phyloP scores from a whole-genome alignment of 53 echinoderm and acorn worm genomes.

The Zoroaster sp. region DNA sequence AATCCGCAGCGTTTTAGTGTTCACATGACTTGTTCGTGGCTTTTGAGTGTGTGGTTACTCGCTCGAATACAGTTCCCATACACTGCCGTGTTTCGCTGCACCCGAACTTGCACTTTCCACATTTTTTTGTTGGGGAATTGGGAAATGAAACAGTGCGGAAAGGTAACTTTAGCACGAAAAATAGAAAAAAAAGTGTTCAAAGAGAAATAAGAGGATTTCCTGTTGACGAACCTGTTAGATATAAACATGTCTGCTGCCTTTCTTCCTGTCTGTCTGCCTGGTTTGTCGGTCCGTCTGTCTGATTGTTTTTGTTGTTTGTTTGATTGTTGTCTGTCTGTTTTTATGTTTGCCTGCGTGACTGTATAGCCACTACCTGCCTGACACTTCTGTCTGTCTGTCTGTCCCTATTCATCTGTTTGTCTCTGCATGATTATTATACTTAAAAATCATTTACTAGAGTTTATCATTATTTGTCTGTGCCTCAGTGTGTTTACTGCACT shows the following conservation, averaged over 20 bases:
- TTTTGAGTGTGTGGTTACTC: not conserved
- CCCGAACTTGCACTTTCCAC: slow-evolving; percentile 40
- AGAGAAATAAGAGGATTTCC: not conserved
- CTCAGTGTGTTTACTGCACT: too few species aligned
- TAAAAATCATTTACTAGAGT: too few species aligned
- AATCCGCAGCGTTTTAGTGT: slow-evolving; percentile 14
- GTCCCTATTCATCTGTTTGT: not conserved
- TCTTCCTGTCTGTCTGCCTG: not conserved
- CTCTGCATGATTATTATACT: not conserved
- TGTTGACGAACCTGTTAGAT: not conserved
- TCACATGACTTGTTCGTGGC: slow-evolving; percentile 42
- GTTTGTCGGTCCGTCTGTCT: too few species aligned
- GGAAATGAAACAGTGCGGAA: slow-evolving; percentile 15
- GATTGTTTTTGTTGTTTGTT: too few species aligned
- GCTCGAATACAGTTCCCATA: not conserved
- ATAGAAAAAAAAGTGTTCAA: not conserved
- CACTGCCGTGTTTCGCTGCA: slow-evolving; percentile 15
- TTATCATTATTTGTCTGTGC: too few species aligned
- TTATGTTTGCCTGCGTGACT: too few species aligned
- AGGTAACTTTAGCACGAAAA: not conserved
- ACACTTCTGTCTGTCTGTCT: not conserved
- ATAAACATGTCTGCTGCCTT: not conserved
- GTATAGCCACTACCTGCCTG: not conserved
- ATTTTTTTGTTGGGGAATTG: slow-evolving; percentile 2
- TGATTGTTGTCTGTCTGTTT: not conserved